Base-by-base conservation (phyloP, 2,888 invertebrate species). In the Trissolcus brochymenae region DNA sequence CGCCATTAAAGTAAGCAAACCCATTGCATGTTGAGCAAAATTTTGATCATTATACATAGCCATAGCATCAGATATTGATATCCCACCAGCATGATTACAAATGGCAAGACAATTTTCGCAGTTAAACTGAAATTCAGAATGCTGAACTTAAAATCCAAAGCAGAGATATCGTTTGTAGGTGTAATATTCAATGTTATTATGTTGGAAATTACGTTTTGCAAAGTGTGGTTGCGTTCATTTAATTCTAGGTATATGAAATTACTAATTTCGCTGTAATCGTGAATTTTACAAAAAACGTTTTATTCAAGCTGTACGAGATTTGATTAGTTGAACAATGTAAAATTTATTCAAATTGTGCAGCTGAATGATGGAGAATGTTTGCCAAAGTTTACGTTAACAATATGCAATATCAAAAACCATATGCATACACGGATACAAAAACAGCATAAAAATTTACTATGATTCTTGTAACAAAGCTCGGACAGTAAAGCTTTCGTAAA, bases 101-200 rank as follows among this genome's bases (percentile, higher is more conserved):
- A 35, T 35, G 2, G 35, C 35, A 35, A 29, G 35, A 56, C 67
- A 74, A 57, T 67, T 74, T 51, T 51, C 54, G 19, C 53, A 56
- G 57, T 74, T 62, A 62, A 74, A 68, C 62, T 43, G 66, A 74
- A 74, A 67, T 0, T 2, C 9, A 4, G 40, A 35, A 19, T 51
- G 53, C 57, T 55, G 67, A 57, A 67, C 54, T 68, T 68, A 64
- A 75, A 75, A 70, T 68, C 68, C 64, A 68, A 75, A 68, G 68
- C 54, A 41, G 35, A 16, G 29, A 57, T 54, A 75, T 64, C 56
- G 57, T 43, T 46, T 25, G n/a, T 21, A 53, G 53, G 62, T 35
- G 74, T 40, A 46, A 43, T 62, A 56, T 35, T 51, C 17, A 62
- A 56, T 43, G 43, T 51, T 40, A 53, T 62, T 74, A 40, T 51